Base-by-base conservation (phyloP, 1,140 invertebrate species). In the Platyscapa corneri region DNA sequence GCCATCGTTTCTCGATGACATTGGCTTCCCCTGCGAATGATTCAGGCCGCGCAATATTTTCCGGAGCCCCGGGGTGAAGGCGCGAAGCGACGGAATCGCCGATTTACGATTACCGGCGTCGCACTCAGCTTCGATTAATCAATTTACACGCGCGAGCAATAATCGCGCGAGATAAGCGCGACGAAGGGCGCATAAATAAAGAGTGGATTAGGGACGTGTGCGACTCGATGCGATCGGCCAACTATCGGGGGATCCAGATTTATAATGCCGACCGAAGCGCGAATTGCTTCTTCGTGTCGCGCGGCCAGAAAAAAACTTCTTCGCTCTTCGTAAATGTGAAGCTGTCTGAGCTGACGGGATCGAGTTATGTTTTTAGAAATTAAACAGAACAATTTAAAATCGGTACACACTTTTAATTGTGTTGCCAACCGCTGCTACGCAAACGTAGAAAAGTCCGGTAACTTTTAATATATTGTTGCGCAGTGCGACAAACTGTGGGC, bases 51-150 rank as follows among this genome's bases (percentile, higher is more conserved):
- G 5, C 27, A 20, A 67, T 49, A 27, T 64, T 64, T 79, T n/a
- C 32, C 42, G 3, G 30, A 32, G 46, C 46, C 42, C 42, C 5
- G 42, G 14, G 5, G n/a, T n/a, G n/a, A n/a, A n/a, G n/a, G n/a
- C n/a, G n/a, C n/a, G n/a, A n/a, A n/a, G n/a, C n/a, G n/a, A n/a
- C n/a, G n/a, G n/a, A n/a, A n/a, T n/a, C n/a, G n/a, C n/a, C 56
- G 56, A 60, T 27, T 27, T 60, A 60, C 20, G 20, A 60, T 60
- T 60, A 23, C 56, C 3, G 23, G 56, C 27, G 23, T 27, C 27
- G 23, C 27, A 20, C 30, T 60, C 39, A 16, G 32, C 5, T n/a
- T n/a, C 82, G 75, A 83, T 83, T 78, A 67, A 83, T 83, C 82
- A 75, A 78, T 82, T 39, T 16, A 30, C 49, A 27, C 3, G 3